Evolutionary conservation across 2,888 invertebrate species (phyloP).

Genomic region (Aspidiotus rigidus): DNA sequence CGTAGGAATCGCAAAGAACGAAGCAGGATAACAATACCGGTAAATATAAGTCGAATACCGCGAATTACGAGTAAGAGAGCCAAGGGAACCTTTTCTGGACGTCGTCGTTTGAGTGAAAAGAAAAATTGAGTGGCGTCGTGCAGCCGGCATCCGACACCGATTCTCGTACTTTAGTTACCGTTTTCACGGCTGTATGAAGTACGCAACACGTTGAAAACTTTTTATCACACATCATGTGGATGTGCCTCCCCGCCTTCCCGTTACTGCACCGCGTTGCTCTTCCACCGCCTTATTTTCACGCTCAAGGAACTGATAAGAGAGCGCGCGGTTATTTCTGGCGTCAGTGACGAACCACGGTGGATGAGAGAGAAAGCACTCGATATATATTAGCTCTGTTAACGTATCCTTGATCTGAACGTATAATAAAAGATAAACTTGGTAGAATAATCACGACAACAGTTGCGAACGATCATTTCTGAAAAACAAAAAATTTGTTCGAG

Average conservation of each 20-base stretch:
- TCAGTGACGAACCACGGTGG: neutral
- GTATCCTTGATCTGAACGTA: no score
- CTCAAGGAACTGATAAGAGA: neutral
- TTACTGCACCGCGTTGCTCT: neutral
- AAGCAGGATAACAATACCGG: neutral
- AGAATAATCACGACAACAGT: no score
- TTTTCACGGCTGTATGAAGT: neutral
- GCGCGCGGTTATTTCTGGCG: neutral
- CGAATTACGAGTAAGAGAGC: no score
- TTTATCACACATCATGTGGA: neutral
- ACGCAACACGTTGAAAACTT: neutral
- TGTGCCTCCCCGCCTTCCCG: neutral
- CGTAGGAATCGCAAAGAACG: neutral
- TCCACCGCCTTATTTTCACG: neutral
- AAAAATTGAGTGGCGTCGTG: slow-evolving; percentile 3
- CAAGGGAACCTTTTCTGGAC: no score
- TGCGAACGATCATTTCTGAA: no score
- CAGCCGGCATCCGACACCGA: slow-evolving; percentile 4
- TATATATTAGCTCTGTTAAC: no score
- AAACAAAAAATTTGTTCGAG: no score
- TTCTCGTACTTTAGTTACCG: neutral
- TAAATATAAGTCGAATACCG: no score
- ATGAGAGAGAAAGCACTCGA: neutral
- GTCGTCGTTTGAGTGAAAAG: neutral
- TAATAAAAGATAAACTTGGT: no score